Conservation (phyloP, 2,797 vertebrate species). For the Eptatretus atami region DNA sequence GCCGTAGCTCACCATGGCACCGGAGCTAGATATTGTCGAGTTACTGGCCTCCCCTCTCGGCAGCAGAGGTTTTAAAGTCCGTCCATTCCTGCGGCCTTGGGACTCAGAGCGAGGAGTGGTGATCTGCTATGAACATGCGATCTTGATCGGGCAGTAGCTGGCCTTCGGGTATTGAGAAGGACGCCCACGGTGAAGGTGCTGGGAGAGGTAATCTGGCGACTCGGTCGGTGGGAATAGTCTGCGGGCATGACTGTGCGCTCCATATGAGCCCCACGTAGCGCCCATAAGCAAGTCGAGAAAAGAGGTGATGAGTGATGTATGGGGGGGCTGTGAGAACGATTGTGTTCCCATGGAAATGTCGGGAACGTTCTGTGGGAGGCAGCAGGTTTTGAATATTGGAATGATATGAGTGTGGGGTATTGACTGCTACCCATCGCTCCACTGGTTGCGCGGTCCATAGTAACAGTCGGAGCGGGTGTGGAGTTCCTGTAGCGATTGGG, state of each 20-base stretch:
- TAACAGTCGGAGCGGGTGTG: background rate
- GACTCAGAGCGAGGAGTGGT: conserved; percentile 10
- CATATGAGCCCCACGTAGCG: background rate
- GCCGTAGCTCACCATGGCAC: background rate
- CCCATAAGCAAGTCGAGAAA: background rate
- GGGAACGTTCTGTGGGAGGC: background rate
- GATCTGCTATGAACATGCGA: background rate
- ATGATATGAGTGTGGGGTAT: background rate
- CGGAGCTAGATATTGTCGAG: conserved; percentile 13
- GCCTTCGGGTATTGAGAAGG: background rate
- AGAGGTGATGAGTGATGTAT: too few species aligned
- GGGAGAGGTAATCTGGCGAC: background rate
- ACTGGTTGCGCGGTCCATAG: background rate
- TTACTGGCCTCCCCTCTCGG: background rate
- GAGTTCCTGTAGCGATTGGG: background rate
- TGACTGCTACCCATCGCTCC: background rate
- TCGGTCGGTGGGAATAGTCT: background rate
- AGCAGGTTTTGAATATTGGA: background rate
- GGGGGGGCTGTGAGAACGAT: too few species aligned
- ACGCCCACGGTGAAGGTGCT: background rate
- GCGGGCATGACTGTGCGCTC: too few species aligned
- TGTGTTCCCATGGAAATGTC: background rate
- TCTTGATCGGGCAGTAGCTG: too few species aligned
- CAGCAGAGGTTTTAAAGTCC: background rate
- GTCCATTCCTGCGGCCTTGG: conserved; percentile 10